phyloP scores from a whole-genome alignment of 2,888 invertebrate species.

The Agrotis ipsilon region DNA sequence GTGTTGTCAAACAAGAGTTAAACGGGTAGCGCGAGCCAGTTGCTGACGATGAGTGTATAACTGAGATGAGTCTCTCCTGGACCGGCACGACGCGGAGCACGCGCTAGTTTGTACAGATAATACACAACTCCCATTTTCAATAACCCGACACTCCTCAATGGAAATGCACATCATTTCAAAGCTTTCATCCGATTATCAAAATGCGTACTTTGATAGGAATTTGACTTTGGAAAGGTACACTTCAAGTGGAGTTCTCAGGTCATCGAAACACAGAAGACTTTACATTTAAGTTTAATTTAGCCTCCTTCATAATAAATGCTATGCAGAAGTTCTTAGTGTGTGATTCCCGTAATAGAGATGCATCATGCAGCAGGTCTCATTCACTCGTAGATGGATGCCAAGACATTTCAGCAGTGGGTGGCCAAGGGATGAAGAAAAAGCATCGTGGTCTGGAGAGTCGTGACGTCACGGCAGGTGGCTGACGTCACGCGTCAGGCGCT shows the following conservation, averaged over 20 bases:
- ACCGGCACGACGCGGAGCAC: too few species aligned
- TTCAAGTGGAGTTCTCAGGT: neutral
- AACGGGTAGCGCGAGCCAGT: too few species aligned
- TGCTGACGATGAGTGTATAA: too few species aligned
- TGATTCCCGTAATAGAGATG: neutral
- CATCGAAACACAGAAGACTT: neutral
- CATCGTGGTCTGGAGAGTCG: neutral
- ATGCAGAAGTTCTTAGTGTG: neutral
- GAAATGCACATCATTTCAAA: neutral
- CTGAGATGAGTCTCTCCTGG: too few species aligned
- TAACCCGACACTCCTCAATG: neutral
- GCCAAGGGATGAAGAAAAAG: too few species aligned
- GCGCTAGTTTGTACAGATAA: too few species aligned
- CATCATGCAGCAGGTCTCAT: neutral
- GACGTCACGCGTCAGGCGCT: conserved; percentile 8
- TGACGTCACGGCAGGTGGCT: conserved; percentile 19
- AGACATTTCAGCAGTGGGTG: too few species aligned
- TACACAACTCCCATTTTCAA: neutral
- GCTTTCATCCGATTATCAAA: neutral
- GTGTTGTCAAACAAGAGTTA: conserved; percentile 5
- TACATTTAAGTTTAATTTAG: too few species aligned
- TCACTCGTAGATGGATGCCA: neutral
- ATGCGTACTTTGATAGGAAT: too few species aligned
- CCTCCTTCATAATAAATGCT: too few species aligned
- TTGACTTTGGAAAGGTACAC: too few species aligned